phyloP scores from a whole-genome alignment of 2,797 vertebrate genomes.

The Thunnus albacares region DNA sequence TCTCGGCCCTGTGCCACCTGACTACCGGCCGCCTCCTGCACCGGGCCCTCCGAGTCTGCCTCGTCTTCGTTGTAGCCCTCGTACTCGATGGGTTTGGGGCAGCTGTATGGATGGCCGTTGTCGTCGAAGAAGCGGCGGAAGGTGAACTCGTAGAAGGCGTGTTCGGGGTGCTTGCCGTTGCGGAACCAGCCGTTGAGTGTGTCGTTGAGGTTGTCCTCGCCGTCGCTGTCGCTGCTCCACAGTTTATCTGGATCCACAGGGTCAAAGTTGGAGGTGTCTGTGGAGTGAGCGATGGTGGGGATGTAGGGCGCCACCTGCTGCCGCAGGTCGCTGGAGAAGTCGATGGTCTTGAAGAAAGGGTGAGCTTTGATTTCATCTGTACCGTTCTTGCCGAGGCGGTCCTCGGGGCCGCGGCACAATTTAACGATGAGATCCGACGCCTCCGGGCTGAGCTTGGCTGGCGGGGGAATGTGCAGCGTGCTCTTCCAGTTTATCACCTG shows the following conservation, averaged over 20 bases:
- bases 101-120: slow-evolving; percentile 98
- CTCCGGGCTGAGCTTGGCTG: slow-evolving; percentile 93
- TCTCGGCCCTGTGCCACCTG: slow-evolving; percentile 83
- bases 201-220: slow-evolving; percentile 92
- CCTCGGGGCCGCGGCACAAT: slow-evolving; percentile 95
- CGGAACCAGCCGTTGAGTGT: slow-evolving; percentile 95
- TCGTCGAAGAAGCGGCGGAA: slow-evolving; percentile 99
- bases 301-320: slow-evolving; percentile 93
- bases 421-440: slow-evolving; percentile 96
- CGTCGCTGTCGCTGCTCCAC: slow-evolving; percentile 92
- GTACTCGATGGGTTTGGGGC: slow-evolving; percentile 95
- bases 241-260: slow-evolving; percentile 97
- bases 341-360: slow-evolving; percentile 92
- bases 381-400: slow-evolving; percentile 94
- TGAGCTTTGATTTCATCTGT: slow-evolving; percentile 97
- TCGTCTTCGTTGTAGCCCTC: slow-evolving; percentile 88
- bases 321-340: slow-evolving; percentile 95
- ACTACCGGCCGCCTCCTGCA: slow-evolving; percentile 65
- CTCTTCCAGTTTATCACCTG: slow-evolving; percentile 99
- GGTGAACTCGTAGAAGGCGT: slow-evolving; percentile 99
- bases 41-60: slow-evolving; percentile 63
- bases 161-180: slow-evolving; percentile 97
- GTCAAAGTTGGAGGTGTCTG: slow-evolving; percentile 98
- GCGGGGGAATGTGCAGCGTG: slow-evolving; percentile 92
- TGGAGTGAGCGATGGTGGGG: slow-evolving; percentile 96